Evolutionary conservation across 2,888 invertebrate genomes (phyloP).

Genomic region (Oscheius sp.): DNA sequence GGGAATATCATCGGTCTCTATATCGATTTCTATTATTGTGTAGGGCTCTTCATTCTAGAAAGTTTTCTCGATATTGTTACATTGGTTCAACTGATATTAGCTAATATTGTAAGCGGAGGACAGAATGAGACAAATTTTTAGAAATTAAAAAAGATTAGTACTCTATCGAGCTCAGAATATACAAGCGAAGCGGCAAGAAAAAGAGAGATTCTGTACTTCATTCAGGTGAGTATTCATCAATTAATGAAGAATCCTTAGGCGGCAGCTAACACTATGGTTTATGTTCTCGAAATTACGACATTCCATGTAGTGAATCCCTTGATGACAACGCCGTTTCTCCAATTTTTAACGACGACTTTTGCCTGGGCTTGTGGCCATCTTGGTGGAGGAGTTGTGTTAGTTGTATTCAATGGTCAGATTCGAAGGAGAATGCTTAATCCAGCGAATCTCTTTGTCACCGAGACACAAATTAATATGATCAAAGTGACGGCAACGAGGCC

Average conservation of each 20-base stretch:
- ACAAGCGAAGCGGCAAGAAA: not conserved
- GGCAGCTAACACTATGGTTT: not conserved
- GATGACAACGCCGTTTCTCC: not conserved
- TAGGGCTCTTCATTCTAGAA: not conserved
- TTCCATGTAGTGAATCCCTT: constrained; percentile 5
- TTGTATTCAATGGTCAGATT: not conserved
- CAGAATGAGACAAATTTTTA: not conserved
- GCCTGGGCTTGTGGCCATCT: constrained; percentile 18
- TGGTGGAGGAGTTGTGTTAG: not conserved
- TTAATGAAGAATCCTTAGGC: not conserved
- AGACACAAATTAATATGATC: not conserved
- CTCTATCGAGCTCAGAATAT: no score
- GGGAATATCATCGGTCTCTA: not conserved
- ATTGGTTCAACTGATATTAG: not conserved
- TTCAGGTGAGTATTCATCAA: not conserved
- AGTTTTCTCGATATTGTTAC: not conserved
- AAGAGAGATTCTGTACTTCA: not conserved
- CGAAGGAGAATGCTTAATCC: not conserved
- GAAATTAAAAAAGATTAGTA: not conserved
- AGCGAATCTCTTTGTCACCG: not conserved
- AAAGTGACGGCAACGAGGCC: not conserved
- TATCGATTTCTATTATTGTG: constrained; percentile 5
- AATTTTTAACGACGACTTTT: constrained; percentile 3
- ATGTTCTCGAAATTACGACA: not conserved
- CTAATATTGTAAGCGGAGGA: not conserved